phyloP scores from a whole-genome alignment of 2,797 vertebrate species.

The Tachyglossus aculeatus region DNA sequence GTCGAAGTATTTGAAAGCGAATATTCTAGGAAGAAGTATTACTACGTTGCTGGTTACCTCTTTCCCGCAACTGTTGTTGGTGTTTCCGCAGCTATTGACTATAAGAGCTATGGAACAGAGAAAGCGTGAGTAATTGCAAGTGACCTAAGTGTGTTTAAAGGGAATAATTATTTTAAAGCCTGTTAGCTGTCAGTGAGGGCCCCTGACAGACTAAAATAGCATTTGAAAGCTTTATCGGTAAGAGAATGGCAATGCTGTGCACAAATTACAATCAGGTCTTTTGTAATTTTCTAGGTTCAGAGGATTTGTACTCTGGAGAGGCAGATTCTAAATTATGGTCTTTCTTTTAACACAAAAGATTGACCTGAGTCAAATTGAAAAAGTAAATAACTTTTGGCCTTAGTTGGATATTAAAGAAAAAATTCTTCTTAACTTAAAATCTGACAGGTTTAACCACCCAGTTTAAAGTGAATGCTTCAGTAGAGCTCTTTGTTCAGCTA shows the following conservation, averaged over 20 bases:
- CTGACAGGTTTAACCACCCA: slow-evolving; percentile 75
- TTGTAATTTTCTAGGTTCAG: slow-evolving; percentile 78
- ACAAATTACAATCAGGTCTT: slow-evolving; percentile 78
- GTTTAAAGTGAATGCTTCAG: slow-evolving; percentile 70
- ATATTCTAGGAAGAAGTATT: slow-evolving; percentile 98
- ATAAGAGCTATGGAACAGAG: slow-evolving; percentile 93
- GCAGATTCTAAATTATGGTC: slow-evolving; percentile 73
- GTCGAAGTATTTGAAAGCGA: slow-evolving; percentile 99
- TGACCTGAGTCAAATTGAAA: slow-evolving; percentile 79
- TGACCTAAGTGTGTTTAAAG: slow-evolving; percentile 76
- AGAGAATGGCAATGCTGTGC: slow-evolving; percentile 66
- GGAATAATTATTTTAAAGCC: slow-evolving; percentile 77
- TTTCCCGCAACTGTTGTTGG: slow-evolving; percentile 96
- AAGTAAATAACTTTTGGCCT: slow-evolving; percentile 77
- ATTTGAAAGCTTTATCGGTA: slow-evolving; percentile 77
- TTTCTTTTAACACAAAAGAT: slow-evolving; percentile 75
- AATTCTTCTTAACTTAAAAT: slow-evolving; percentile 77
- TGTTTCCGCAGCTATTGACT: slow-evolving; percentile 95
- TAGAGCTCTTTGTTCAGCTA: slow-evolving; percentile 81
- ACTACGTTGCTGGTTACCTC: slow-evolving; percentile 96
- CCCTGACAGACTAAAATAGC: slow-evolving; percentile 75
- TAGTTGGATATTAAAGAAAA: slow-evolving; percentile 72
- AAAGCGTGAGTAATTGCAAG: slow-evolving; percentile 90
- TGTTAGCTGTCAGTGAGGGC: slow-evolving; percentile 74
- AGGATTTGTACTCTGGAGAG: slow-evolving; percentile 68